Percentiles rank a stretch among this genome's conserved stretches.
These are phyloP conservation scores for Tragelaphus buxtoni DNA, from an alignment of 2,113 vertebrate species.

Conservation along the genomic window DNA sequence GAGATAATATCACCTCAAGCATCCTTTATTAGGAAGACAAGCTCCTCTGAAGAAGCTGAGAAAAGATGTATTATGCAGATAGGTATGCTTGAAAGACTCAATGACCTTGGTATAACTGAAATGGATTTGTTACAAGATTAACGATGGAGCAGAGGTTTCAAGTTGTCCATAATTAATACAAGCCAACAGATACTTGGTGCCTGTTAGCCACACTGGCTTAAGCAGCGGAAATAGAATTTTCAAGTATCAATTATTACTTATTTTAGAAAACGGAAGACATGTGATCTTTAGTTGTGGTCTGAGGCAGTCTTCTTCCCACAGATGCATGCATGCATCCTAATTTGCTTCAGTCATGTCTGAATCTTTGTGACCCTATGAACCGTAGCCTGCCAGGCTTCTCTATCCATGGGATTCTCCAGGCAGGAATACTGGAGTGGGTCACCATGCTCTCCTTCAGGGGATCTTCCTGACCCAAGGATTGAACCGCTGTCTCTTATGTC, in stretches of 20 bases:
- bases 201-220: neutral
- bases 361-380: neutral
- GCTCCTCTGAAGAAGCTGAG: neutral
- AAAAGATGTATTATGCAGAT: neutral
- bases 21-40: slow-evolving; percentile 20
- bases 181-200: neutral
- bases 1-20: neutral
- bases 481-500: neutral
- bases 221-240: neutral
- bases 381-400: neutral
- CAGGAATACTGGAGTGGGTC: neutral
- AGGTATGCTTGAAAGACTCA: neutral
- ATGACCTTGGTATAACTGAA: neutral
- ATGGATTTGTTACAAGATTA: neutral
- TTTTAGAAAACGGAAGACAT: neutral
- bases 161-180: neutral
- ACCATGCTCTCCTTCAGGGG: neutral
- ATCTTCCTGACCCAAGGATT: neutral
- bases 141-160: neutral
- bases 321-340: neutral
- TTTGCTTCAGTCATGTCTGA: neutral
- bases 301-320: neutral
- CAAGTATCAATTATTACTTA: neutral
- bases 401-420: neutral
- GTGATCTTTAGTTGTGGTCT: neutral